phyloP scores from a whole-genome alignment of 2,797 vertebrate genomes.

The Pteronotus mesoamericanus region DNA sequence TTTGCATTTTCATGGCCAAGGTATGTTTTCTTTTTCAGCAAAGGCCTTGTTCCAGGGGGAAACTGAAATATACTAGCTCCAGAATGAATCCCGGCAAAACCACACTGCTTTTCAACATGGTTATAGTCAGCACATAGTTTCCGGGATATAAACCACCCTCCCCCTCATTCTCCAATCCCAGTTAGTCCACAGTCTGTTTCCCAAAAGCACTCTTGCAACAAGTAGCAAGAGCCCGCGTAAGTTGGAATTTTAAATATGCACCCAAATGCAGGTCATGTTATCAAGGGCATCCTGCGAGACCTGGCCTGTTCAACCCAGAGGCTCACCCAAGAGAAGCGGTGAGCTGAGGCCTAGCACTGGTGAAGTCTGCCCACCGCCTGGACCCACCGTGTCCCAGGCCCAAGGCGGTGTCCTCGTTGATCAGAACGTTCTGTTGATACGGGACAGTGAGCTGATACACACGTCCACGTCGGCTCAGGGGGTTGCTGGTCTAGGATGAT shows the following conservation, averaged over 20 bases:
- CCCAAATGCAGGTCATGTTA: neutral
- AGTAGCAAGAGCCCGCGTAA: neutral
- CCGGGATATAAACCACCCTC: constrained; percentile 42
- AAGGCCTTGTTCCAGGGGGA: constrained; percentile 51
- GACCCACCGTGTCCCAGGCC: neutral
- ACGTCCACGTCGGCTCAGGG: neutral
- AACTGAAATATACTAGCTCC: constrained; percentile 24
- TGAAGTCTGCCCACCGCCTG: neutral
- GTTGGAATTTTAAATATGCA: neutral
- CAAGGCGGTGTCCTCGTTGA: neutral
- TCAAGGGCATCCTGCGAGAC: neutral
- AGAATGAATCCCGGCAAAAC: constrained; percentile 59
- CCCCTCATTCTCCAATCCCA: constrained; percentile 21
- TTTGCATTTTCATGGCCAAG: constrained; percentile 39
- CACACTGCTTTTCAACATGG: constrained; percentile 46
- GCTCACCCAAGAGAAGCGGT: neutral
- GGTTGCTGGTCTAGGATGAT: neutral
- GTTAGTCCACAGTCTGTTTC: constrained; percentile 21
- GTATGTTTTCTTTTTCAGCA: constrained; percentile 53
- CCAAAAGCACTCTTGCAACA: constrained; percentile 1
- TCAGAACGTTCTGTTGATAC: neutral
- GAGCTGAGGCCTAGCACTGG: neutral
- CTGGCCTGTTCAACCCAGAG: neutral
- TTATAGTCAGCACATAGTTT: constrained; percentile 71
- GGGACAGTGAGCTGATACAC: neutral